Base-by-base conservation (phyloP, 2,888 invertebrate species). In the Ypsolopha sequella region DNA sequence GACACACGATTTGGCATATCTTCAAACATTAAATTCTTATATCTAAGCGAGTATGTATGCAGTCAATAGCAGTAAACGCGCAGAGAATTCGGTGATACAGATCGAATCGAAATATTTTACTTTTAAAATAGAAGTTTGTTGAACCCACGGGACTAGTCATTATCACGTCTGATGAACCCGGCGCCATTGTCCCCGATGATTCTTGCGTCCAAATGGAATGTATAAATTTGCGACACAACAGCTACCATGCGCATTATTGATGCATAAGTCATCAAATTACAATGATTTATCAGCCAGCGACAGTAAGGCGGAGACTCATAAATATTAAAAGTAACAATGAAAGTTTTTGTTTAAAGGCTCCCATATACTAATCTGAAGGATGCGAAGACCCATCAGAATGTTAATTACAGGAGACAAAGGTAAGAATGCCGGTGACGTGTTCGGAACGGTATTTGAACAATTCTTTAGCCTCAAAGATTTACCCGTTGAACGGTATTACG, bases 121-220 rank as follows among this genome's bases (percentile, higher is more conserved):
- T 66, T 72, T 77, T 77, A 67, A 76, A 82, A 79, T 73, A 62
- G 71, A 64, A 77, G 85, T 82, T 82, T 80, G 68, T 82, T 84
- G 85, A 84, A 80, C 85, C 76, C 75, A 68, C 69, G 75, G 79
- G 80, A 77, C 76, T 71, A 75, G 76, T 80, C 76, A 84, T 84
- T 82, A 82, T 80, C 76, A 76, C 73, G 80, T 75, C 65, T 81
- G 77, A 80, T 77, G 82, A 79, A 80, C 81, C 75, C 76, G 73
- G 70, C 64, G 70, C 75, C 69, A 80, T 82, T 82, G 82, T 81
- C 77, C 70, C 73, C 60, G 72, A 61, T 57, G 14, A 50, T 41
- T 50, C 49, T 13, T 41, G 51, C 49, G 33, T 43, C 13, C 33
- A 43, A 54, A 36, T 51, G 35, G 49, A 49, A 53, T 51, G 51